phyloP scores from a whole-genome alignment of 1,140 invertebrate species.

The Sitophilus oryzae region DNA sequence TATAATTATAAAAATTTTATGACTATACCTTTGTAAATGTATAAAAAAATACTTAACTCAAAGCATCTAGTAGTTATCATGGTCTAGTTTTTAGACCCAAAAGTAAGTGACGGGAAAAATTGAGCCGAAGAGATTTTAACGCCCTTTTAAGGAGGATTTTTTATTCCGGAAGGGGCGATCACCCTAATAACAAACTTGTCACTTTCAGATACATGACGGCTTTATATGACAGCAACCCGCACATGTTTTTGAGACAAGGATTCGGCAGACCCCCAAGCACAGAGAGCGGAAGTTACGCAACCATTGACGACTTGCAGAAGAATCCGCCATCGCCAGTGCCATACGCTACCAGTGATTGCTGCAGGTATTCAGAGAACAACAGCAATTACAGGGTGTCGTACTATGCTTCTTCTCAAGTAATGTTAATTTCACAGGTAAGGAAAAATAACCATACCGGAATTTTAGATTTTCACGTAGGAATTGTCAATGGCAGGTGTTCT shows the following conservation, averaged over 20 bases:
- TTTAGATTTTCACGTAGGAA: no score
- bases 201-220: constrained; percentile 57
- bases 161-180: no score
- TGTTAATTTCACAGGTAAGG: constrained; percentile 50
- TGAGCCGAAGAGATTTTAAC: no score
- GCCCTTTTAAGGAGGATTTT: no score
- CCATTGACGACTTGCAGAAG: constrained; percentile 70
- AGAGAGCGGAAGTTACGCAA: constrained; percentile 72
- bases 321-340: constrained; percentile 55
- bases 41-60: no score
- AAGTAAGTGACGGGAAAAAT: no score
- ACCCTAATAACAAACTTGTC: not conserved
- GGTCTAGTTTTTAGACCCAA: no score
- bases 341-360: constrained; percentile 54
- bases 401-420: constrained; percentile 54
- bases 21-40: no score
- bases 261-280: constrained; percentile 61
- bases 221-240: constrained; percentile 63
- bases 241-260: constrained; percentile 61
- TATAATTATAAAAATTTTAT: no score
- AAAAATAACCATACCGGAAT: no score
- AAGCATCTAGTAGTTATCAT: no score
- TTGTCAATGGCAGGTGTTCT: no score
- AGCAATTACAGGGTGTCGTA: constrained; percentile 51
- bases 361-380: constrained; percentile 53